These are phyloP conservation scores for Synergus japonicus DNA, from an alignment of 2,888 invertebrate genomes.

Conservation along the genomic window DNA sequence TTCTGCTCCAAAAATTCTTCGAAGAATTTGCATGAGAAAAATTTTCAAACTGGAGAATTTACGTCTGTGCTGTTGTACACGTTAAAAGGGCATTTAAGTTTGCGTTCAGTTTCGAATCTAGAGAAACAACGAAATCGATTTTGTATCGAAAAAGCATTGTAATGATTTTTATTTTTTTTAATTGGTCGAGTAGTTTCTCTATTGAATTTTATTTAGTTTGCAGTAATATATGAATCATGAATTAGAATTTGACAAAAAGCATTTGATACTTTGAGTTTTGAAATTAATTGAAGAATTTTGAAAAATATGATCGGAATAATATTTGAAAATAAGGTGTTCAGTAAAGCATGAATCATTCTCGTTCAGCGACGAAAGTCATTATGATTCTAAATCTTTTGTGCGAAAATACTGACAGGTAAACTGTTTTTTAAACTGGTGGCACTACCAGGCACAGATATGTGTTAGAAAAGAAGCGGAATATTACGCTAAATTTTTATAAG, in stretches of 20 bases:
- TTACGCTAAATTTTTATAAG: background rate
- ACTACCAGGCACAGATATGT: background rate
- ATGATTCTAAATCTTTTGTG: background rate
- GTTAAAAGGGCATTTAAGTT: too few relatives aligned
- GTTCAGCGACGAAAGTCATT: conserved; percentile 25
- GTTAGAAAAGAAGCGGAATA: background rate
- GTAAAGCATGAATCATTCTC: background rate
- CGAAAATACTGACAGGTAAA: background rate
- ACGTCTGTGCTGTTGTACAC: too few relatives aligned
- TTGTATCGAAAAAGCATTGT: too few relatives aligned
- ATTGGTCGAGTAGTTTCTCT: background rate
- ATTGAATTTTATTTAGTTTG: background rate
- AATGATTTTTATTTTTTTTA: background rate
- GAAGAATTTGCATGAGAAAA: too few relatives aligned
- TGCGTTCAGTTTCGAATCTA: too few relatives aligned
- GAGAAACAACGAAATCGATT: too few relatives aligned
- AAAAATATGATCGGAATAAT: too few relatives aligned
- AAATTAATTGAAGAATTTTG: too few relatives aligned
- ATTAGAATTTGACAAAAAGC: background rate
- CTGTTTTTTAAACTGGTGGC: background rate
- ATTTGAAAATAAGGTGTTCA: background rate
- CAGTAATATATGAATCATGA: background rate
- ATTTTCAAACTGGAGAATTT: too few relatives aligned
- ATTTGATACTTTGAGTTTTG: conserved; percentile 8
- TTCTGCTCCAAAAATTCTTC: background rate